Base-by-base conservation (phyloP, 1,140 invertebrate species). In the Sesamia nonagrioides region DNA sequence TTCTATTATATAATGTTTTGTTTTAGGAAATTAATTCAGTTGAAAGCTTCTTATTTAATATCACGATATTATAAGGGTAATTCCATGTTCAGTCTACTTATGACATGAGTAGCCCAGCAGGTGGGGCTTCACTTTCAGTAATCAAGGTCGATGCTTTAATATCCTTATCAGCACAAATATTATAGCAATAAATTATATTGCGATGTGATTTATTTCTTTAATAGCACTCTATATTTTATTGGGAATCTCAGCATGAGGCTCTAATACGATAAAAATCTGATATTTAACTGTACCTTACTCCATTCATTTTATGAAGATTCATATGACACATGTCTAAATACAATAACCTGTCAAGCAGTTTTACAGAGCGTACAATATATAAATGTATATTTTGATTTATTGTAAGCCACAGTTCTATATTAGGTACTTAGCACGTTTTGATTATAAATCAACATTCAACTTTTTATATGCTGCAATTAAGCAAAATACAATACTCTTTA, bases 131-230 rank as follows among this genome's bases (percentile, higher is more conserved):
- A 42, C 6, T 66, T 66, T 42, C 37, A 42, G 8, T 18, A n/a
- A 40, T 21, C n/a, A 11, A 45, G 37, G 61, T 60, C 27, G 33
- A 6, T 13, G 37, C 17, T 66, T 66, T n/a, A 66, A 42, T 18
- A 21, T 42, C 37, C 61, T n/a, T 17, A 21, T 21, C 37, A 18
- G 17, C 18, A 45, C 37, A 42, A 42, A 66, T 42, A 45, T 27
- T 27, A 27, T 66, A 42, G 42, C 61, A 42, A 18, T 42, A 66
- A n/a, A 66, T 42, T 42, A 66, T 66, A 5, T 6, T 42, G 11
- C 27, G 37, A 66, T 21, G 61, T 42, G 37, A 66, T 66, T 45
- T 21, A 45, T 45, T 45, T 60, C 21, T 60, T 35, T 60, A 60
- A 60, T 45, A 66, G 17, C 61, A 11, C 17, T 40, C 17, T 2